Conservation (phyloP, 2,888 invertebrate genomes). For the Smittia aterrima region DNA sequence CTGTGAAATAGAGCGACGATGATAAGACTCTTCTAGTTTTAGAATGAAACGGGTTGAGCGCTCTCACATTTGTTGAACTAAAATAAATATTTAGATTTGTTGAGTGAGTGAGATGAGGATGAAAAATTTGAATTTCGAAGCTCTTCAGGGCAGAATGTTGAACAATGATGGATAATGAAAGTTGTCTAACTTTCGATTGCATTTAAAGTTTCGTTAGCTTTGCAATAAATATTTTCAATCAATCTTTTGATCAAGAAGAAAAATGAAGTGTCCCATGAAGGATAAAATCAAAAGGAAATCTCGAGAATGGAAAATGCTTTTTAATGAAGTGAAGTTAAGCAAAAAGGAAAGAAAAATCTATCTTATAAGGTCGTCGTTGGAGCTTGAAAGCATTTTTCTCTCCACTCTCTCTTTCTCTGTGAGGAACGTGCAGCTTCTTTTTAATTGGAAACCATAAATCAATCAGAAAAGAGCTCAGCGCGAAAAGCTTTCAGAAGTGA, state of each 20-base stretch:
- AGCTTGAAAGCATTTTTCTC: slow-evolving; percentile 10
- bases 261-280: too few species aligned
- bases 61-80: background rate
- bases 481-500: background rate
- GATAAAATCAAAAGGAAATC: background rate
- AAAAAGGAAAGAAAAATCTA: background rate
- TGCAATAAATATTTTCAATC: too few species aligned
- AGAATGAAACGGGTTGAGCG: background rate
- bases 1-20: background rate
- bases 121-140: background rate
- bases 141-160: background rate
- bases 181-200: background rate
- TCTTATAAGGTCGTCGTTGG: background rate
- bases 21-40: background rate
- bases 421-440: background rate
- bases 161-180: too few species aligned
- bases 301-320: background rate
- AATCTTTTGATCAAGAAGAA: too few species aligned
- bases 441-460: slow-evolving; percentile 38
- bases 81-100: slow-evolving; percentile 15
- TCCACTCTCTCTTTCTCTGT: background rate
- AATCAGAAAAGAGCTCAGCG: slow-evolving; percentile 13
- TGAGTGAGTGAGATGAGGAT: background rate
- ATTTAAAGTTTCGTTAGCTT: background rate
- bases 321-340: slow-evolving; percentile 15